Conservation (phyloP, 2,888 invertebrate species). For the Drosophila algonquin region DNA sequence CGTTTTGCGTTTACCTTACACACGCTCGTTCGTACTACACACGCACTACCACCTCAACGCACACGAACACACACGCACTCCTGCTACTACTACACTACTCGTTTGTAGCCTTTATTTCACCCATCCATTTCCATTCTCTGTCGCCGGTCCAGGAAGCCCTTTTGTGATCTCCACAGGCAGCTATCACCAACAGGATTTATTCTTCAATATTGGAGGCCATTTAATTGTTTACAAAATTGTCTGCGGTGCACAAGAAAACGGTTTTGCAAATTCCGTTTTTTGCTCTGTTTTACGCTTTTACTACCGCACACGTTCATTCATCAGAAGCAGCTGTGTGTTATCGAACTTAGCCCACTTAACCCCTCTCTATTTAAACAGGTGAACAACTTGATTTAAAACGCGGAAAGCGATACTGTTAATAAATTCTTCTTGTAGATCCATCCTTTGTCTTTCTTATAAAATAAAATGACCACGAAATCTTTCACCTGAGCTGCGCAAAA, state of each 20-base stretch:
- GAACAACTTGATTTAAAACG: no score
- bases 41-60: slow-evolving; percentile 56
- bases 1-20: slow-evolving; percentile 43
- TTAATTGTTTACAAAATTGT: slow-evolving; percentile 1
- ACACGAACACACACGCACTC: slow-evolving; percentile 29
- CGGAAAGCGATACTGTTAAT: no score
- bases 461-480: no score
- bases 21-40: slow-evolving; percentile 70
- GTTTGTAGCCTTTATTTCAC: slow-evolving; percentile 8
- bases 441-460: no score
- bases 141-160: slow-evolving; percentile 10
- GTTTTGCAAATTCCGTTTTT: slow-evolving; percentile 54
- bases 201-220: background rate
- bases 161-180: background rate
- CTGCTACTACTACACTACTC: slow-evolving; percentile 54
- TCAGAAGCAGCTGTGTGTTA: slow-evolving; percentile 60
- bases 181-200: background rate
- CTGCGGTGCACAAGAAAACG: slow-evolving; percentile 1
- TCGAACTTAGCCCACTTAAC: no score
- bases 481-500: no score
- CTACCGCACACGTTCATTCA: slow-evolving; percentile 71
- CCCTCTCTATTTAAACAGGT: no score
- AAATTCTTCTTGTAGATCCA: no score
- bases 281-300: slow-evolving; percentile 69
- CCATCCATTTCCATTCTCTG: slow-evolving; percentile 45